Conservation (phyloP, 2,888 invertebrate species). For the Drosophila imparisetae region DNA sequence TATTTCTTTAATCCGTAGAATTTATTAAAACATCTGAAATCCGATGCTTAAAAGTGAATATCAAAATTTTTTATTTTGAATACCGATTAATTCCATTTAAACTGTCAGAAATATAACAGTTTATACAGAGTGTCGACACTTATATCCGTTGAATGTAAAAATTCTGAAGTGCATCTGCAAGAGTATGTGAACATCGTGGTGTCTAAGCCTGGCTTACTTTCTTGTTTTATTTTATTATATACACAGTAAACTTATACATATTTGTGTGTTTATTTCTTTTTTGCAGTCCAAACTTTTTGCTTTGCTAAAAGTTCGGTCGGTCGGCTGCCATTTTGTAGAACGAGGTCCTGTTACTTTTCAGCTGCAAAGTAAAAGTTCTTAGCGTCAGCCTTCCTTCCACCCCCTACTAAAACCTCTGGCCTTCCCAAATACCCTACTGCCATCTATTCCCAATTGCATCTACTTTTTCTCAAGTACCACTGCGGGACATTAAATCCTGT, state of each 20-base stretch:
- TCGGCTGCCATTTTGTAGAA: slow-evolving; percentile 57
- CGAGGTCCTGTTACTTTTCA: slow-evolving; percentile 69
- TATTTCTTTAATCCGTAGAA: not conserved
- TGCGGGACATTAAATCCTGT: slow-evolving; percentile 78
- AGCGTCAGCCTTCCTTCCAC: slow-evolving; percentile 46
- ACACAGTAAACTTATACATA: slow-evolving; percentile 52
- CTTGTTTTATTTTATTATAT: slow-evolving; percentile 49
- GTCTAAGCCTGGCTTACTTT: slow-evolving; percentile 1
- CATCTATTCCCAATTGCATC: slow-evolving; percentile 56
- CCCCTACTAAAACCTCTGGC: not conserved
- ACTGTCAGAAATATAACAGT: not conserved
- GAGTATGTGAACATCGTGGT: slow-evolving; percentile 12
- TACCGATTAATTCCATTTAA: not conserved
- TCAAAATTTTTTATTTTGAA: not conserved
- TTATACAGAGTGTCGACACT: not conserved
- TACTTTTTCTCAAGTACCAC: slow-evolving; percentile 81
- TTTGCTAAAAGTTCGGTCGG: slow-evolving; percentile 69
- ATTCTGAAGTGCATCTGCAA: not conserved
- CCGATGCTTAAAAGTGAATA: too few relatives aligned
- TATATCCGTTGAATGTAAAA: not conserved
- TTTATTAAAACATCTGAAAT: not conserved
- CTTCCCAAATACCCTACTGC: slow-evolving; percentile 5
- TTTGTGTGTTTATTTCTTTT: slow-evolving; percentile 62
- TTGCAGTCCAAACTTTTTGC: slow-evolving; percentile 68
- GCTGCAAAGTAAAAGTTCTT: slow-evolving; percentile 80